Evolutionary conservation across 1,140 invertebrate genomes (phyloP), one percentile per base, ranked within the genome.

Genomic region (Cylas formicarius): DNA sequence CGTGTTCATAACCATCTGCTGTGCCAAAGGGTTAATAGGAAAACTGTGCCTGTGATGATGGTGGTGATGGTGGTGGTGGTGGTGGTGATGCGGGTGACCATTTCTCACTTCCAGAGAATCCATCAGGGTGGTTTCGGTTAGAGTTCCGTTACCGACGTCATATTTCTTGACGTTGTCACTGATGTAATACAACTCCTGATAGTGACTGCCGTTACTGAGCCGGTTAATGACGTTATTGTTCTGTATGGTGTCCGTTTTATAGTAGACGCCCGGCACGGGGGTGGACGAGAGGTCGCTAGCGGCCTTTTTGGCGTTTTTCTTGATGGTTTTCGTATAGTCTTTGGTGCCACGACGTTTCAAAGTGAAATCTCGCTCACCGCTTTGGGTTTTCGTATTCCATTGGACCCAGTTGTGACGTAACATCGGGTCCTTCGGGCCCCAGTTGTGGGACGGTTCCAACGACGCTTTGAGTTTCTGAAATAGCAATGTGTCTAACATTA

Each of bases 381-480:
- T 38, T 44, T 61, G 55, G 2, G 58, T 54, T 44, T 64, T 63
- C 17, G 52, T 58, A 19, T 61, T 61, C 60, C 74, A 70, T 20
- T 73, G 67, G 22, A 75, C 59, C 74, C 74, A 77, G 37, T 71
- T 74, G 56, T 77, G 72, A n/a, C 74, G 64, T 17, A 71, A 67
- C 42, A 78, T 76, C 8, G 76, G 75, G 48, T 78, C 76, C 8
- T 71, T 67, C 9, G 75, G 75, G 8, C 76, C 76, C 76, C 76
- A 78, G 40, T 77, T 74, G 4, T 73, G 62, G 0, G 75, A 72
- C 11, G 74, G 73, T 54, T 68, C 71, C 31, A 76, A 66, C 11
- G 75, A 71, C 29, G 71, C 70, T 57, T 67, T 66, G 27, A 77
- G 57, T 67, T 76, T 77, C 76, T 78, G 61, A 10, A 48, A 44